phyloP scores from a whole-genome alignment of 2,888 invertebrate species.

The Drosophila dives region DNA sequence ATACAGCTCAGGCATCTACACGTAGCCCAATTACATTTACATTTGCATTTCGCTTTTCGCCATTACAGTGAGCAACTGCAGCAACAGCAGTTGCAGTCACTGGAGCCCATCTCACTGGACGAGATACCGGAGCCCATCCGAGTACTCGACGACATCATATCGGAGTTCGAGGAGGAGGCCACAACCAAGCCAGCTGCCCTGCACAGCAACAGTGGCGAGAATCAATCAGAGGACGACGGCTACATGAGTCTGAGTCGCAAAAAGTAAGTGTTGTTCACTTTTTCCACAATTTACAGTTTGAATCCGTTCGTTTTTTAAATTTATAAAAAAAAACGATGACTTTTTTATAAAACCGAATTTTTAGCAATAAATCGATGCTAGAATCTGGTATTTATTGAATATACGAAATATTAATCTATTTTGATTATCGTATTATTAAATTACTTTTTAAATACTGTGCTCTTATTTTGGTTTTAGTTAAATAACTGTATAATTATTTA shows the following conservation, averaged over 20 bases:
- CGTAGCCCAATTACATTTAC: slow-evolving; percentile 48
- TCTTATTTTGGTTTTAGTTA: neutral
- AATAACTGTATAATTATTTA: neutral
- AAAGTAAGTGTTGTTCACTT: slow-evolving; percentile 85
- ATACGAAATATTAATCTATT: neutral
- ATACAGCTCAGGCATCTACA: neutral
- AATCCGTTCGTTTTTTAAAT: neutral
- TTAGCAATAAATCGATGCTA: neutral
- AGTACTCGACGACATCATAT: slow-evolving; percentile 94
- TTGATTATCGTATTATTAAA: neutral
- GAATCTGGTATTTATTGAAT: neutral
- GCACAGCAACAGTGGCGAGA: slow-evolving; percentile 89
- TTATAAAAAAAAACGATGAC: neutral
- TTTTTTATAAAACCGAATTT: too few relatives aligned
- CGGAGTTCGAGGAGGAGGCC: slow-evolving; percentile 94
- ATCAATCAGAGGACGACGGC: slow-evolving; percentile 95
- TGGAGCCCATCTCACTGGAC: slow-evolving; percentile 86
- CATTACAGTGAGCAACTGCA: slow-evolving; percentile 56
- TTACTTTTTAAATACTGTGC: neutral
- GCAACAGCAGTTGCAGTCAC: slow-evolving; percentile 56
- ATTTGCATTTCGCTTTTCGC: slow-evolving; percentile 31
- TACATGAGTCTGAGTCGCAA: slow-evolving; percentile 97
- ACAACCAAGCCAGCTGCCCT: slow-evolving; percentile 83
- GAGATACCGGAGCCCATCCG: slow-evolving; percentile 95
- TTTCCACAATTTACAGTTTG: neutral